These are phyloP conservation scores for Myrmophylax atrothorax DNA, from an alignment of 2,113 vertebrate species.

Conservation along the genomic window DNA sequence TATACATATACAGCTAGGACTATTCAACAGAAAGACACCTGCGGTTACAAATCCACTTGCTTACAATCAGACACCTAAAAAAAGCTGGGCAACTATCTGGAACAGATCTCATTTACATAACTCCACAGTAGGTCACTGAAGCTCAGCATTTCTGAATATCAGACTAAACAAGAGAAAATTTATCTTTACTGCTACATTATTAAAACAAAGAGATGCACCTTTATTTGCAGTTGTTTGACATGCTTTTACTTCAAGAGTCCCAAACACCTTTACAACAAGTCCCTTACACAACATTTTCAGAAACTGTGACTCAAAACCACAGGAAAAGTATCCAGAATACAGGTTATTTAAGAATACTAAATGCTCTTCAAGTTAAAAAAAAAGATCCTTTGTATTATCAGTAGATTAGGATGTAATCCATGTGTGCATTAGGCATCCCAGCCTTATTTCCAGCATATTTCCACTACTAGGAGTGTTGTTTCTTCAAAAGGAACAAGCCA, in stretches of 20 bases:
- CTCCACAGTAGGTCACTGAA: not conserved
- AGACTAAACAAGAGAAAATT: not conserved
- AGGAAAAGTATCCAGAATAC: not conserved
- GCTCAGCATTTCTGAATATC: not conserved
- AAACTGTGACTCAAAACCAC: not conserved
- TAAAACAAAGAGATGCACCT: not conserved
- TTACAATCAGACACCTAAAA: not conserved
- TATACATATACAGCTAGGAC: not conserved
- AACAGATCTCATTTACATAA: not conserved
- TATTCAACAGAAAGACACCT: not conserved
- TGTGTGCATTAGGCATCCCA: not conserved
- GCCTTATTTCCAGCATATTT: not conserved
- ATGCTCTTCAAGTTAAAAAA: not conserved
- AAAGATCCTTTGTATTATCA: not conserved
- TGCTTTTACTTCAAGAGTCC: not conserved
- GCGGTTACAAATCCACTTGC: not conserved
- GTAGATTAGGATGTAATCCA: not conserved
- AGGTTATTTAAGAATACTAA: not conserved
- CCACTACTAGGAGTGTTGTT: not conserved
- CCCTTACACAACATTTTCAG: not conserved
- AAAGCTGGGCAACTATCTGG: not conserved
- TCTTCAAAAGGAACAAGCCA: not conserved
- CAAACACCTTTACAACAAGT: not conserved
- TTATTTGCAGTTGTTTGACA: not conserved
- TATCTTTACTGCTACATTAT: not conserved